Base-by-base conservation (phyloP, 2,888 invertebrate species). In the Macaria liturata region DNA sequence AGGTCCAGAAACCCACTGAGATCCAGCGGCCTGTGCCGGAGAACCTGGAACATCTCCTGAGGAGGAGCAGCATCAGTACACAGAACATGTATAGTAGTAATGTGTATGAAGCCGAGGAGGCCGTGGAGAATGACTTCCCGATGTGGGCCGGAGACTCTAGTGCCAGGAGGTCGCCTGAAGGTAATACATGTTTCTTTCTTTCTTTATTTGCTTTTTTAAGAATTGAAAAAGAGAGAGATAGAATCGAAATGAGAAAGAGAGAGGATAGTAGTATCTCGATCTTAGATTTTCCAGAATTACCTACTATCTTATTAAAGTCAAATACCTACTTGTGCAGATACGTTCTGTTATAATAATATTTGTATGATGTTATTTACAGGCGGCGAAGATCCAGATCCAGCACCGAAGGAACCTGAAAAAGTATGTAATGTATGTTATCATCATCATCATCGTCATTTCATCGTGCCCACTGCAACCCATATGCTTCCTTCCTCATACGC, bases 81-180 rank as follows among this genome's bases (percentile, higher is more conserved):
- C 37, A 74, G 73, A 32, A 72, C 59, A 74, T 49, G 74, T 81
- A 70, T 46, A 70, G 70, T 2, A 77, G 50, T 6, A 59, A 54
- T 20, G 78, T 84, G 49, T 87, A 90, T 62, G 86, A 87, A 84
- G 54, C 88, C 83, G 2, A 87, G 71, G 49, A 61, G 72, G 48
- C 76, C 0, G 64, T 84, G 57, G 83, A 84, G 45, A 82, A 70
- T 50, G 88, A 88, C 20, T 89, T 75, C 57, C 83, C 85, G 3
- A 66, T 87, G 46, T 95, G 95, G 95, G 92, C 95, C 32, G 91
- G 93, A 0, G 95, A 95, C 80, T 93, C 94, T 0, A 95, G 95
- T 72, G 94, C 94, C 80, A 90, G 96, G 59, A 92, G 95, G 69
- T 96, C 96, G 47, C 96, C 96, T 0, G 96, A 96, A 93, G 96